Base-by-base conservation (phyloP, 2,797 vertebrate genomes). In the Botia kubotai region DNA sequence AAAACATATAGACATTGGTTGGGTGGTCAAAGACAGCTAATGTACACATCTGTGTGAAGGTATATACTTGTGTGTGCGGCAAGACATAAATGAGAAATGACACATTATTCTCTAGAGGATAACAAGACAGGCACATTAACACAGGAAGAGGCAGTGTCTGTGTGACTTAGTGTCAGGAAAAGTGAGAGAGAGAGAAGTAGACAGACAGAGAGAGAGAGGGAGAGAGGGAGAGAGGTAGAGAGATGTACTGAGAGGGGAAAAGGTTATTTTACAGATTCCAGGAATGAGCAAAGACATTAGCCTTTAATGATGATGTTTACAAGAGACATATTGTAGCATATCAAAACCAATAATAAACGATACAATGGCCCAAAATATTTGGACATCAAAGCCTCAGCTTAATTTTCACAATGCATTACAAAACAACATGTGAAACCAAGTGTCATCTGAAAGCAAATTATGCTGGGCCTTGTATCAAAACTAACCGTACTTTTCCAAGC, bases 41-140 rank as follows among this genome's bases (percentile, higher is more conserved):
- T 52, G 19, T 17, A 72, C 52, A 65, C 58, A 23, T 71, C 11
- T 36, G 2, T 33, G 39, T 33, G 23, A 1, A 10, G 48, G 39
- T 17, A 3, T 8, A 3, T 33, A 21, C 50, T 36, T 75, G 10
- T 3, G 10, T 39, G 36, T 19, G 57, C 52, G n/a, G 26, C 46
- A 52, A n/a, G 21, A 63, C 16, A 69, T 63, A 72, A 79, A 72
- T 63, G 26, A 52, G 60, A 39, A 1, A 33, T 53, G 77, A 72
- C 57, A 79, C 11, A 50, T 53, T 67, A 39, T 77, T 50, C 57
- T 29, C 58, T 19, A 72, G 68, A 71, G 55, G 55, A 78, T 71
- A 68, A 62, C 76, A 71, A 52, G 76, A 63, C 10, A 36, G 14
- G 13, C 68, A 79, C 68, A 79, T 72, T 72, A 63, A 79, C 55